A percentile compares a stretch with the other conserved stretches of the same genome.
These are phyloP conservation scores for Tinamus guttatus DNA, from an alignment of 2,113 vertebrate genomes.

Conservation along the genomic window DNA sequence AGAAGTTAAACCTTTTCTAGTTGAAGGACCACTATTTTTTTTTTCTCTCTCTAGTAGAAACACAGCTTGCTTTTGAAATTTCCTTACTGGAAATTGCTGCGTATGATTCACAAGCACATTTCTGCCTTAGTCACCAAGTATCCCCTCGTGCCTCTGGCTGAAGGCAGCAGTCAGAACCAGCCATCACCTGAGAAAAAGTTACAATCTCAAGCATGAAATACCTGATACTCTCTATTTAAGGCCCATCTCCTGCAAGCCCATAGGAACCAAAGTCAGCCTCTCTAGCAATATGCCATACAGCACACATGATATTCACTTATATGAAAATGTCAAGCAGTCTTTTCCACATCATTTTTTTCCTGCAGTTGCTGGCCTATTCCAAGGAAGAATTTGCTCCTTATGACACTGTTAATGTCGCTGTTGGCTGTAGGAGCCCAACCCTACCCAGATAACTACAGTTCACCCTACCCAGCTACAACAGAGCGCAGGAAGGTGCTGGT, in stretches of 20 bases:
- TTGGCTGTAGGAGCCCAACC: background rate
- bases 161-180: background rate
- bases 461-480: background rate
- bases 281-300: background rate
- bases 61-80: background rate
- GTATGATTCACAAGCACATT: background rate
- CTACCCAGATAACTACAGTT: background rate
- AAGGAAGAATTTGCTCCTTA: background rate
- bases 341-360: background rate
- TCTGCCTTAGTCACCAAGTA: background rate
- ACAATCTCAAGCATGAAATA: background rate
- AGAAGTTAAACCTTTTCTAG: background rate
- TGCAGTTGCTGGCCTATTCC: background rate
- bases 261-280: background rate
- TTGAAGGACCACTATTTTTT: background rate
- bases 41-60: background rate
- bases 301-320: background rate
- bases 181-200: background rate
- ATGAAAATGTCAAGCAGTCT: background rate
- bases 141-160: background rate
- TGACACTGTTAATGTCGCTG: background rate
- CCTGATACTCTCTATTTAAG: background rate
- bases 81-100: background rate
- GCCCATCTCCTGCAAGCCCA: background rate
- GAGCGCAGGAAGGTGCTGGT: rapidly evolving